Evolutionary conservation across 2,888 invertebrate species (phyloP), one percentile per base, ranked within the genome.

Genomic region (Cyclophora punctaria): DNA sequence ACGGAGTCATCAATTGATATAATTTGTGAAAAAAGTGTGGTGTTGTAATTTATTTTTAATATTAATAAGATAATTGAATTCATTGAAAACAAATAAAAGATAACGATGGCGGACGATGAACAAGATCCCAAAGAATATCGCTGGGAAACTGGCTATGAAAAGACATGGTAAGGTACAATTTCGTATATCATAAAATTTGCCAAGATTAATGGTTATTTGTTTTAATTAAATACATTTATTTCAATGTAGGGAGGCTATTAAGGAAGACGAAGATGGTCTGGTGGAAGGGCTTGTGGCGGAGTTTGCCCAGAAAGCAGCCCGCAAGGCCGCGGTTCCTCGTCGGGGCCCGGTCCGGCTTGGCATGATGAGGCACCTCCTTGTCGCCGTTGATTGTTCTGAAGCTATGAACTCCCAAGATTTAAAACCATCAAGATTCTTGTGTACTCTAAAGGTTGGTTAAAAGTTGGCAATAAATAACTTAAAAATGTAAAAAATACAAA

Each of bases 301-400:
- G 67, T 94, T 97, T 61, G 95, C 98, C 49, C 95, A 96, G 72
- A 94, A 95, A 73, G 96, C 97, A 0, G 96, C 97, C 0, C 90
- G 96, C 40, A 94, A 94, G 73, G 90, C 95, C 0, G 92, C 93
- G 55, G 89, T 91, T 41, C 91, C 93, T 44, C 92, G 93, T 57
- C 90, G 91, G 55, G 91, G 93, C 5, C 95, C 96, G 57, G 93
- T 96, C 44, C 92, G 97, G 51, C 91, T 99, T 40, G 99, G 99
- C 41, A 99, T 99, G 98, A 99, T 99, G 99, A 91, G 99, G 46
- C 98, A 99, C 82, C 80, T 99, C 50, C 96, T 94, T 71, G 82
- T 99, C 3, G 92, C 99, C 34, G 82, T 99, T 3, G 99, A 99
- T 79, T 94, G 96, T 75, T 99, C 99, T 0, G 95, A 96, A 69